Base-by-base conservation (phyloP, 2,888 invertebrate species). In the Eudasyphora cyanicolor region DNA sequence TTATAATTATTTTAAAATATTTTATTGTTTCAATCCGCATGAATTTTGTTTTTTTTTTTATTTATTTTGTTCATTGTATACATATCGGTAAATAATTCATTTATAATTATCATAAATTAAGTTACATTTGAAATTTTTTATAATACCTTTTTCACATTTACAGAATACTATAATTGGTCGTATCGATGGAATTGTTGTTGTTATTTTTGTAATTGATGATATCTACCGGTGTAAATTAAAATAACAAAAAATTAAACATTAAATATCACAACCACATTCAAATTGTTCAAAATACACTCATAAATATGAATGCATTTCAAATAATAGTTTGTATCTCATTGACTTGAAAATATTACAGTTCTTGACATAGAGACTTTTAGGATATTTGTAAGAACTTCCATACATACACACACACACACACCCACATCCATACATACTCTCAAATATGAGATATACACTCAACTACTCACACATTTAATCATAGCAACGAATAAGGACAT, bases 191-290 rank as follows among this genome's bases (percentile, higher is more conserved):
- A 60, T 32, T 32, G 60, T 14, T 27, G n/a, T 57, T 57, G 3
- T 24, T 54, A 1, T 27, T 57, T 21, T 27, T 57, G 24, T 24
- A n/a, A n/a, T n/a, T n/a, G 2, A 10, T 57, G 19, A 38, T 67
- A 14, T 14, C 57, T 57, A 57, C 2, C 24, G 12, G 45, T n/a
- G 10, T 12, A 38, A 64, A 21, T 17, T 17, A 32, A 67, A 12
- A 35, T 38, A 38, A 24, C 0, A 21, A 64, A 32, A 78, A 84
- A 78, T 80, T 80, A 57, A 78, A 75, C 80, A 78, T 80, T 80
- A 35, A 83, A 77, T 76, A 84, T 84, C 84, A 84, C 84, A 84
- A 84, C 84, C 84, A 84, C 78, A 57, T 57, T 75, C 54, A 54
- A 64, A 62, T 76, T 29, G 42, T 76, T 79, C 21, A 45, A 69